phyloP scores from a whole-genome alignment of 2,888 invertebrate genomes.

The Cryptocephalus primarius region DNA sequence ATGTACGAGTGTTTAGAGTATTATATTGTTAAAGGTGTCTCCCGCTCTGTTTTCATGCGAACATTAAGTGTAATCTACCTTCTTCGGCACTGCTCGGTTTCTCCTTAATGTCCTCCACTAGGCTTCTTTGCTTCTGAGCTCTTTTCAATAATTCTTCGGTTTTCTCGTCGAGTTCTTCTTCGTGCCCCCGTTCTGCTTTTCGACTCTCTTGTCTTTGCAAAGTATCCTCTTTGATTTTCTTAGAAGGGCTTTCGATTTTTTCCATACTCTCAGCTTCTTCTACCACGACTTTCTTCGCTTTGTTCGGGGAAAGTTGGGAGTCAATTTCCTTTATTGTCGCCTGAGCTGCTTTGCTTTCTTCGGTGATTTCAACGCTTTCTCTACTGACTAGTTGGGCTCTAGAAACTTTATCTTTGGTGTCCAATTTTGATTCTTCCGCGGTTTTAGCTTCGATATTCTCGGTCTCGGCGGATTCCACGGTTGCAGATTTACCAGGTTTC shows the following conservation, averaged over 20 bases:
- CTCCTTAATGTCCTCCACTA: slow-evolving; percentile 56
- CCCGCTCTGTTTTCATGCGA: too few species aligned
- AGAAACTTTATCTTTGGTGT: slow-evolving; percentile 13
- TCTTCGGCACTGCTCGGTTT: slow-evolving; percentile 22
- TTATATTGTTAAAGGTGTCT: too few species aligned
- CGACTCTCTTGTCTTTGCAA: slow-evolving; percentile 20
- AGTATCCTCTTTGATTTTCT: slow-evolving; percentile 14
- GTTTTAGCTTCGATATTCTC: too few species aligned
- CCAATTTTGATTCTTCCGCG: slow-evolving; percentile 4
- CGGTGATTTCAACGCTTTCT: slow-evolving; percentile 11
- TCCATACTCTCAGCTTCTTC: slow-evolving; percentile 19
- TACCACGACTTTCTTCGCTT: slow-evolving; percentile 18
- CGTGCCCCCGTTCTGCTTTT: slow-evolving; percentile 32
- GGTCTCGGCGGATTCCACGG: slow-evolving; percentile 1
- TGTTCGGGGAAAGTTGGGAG: slow-evolving; percentile 32
- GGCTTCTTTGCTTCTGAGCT: slow-evolving; percentile 57
- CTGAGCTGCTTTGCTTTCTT: slow-evolving; percentile 25
- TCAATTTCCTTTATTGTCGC: slow-evolving; percentile 18
- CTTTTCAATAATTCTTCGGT: slow-evolving; percentile 53
- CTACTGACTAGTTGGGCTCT: slow-evolving; percentile 6
- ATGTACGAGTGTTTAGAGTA: too few species aligned
- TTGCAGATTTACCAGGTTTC: slow-evolving; percentile 2
- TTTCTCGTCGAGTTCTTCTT: slow-evolving; percentile 46
- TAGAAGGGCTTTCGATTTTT: slow-evolving; percentile 8
- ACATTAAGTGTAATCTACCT: neutral